A percentile compares a stretch with the other conserved stretches of the same genome.
Conservation (phyloP, 1,140 invertebrate species). For the Macrocentrus cingulum region DNA sequence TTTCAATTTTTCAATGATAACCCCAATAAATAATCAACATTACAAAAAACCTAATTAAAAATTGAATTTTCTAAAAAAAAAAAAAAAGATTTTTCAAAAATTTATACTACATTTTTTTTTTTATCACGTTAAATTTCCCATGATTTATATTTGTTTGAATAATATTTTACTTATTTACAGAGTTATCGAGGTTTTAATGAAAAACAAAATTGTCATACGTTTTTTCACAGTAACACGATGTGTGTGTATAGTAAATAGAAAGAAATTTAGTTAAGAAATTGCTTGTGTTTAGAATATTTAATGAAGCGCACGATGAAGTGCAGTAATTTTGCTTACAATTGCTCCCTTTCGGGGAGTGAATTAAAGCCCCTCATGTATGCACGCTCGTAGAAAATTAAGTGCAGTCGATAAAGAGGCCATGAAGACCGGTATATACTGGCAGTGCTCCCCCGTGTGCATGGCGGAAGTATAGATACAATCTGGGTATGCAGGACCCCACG, state of each 20-base stretch:
- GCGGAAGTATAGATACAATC: conserved; percentile 11
- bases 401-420: not conserved
- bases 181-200: no score
- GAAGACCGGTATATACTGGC: not conserved
- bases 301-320: no score
- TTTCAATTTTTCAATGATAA: no score
- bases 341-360: no score
- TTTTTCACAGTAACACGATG: no score
- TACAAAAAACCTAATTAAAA: not conserved
- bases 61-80: not conserved
- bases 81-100: not conserved
- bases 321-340: no score
- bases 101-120: no score
- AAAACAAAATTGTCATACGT: no score
- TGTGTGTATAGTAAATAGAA: no score
- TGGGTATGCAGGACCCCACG: not conserved
- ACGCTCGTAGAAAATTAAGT: conserved; percentile 1
- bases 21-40: no score
- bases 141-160: not conserved
- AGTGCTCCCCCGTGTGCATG: not conserved
- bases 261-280: not conserved
- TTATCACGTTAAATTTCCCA: not conserved
- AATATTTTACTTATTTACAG: not conserved
- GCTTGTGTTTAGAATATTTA: not conserved
- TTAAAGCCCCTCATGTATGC: not conserved